Evolutionary conservation across 1,140 invertebrate species (phyloP), one percentile per base, ranked within the genome.

Genomic region (Microplitis demolitor): DNA sequence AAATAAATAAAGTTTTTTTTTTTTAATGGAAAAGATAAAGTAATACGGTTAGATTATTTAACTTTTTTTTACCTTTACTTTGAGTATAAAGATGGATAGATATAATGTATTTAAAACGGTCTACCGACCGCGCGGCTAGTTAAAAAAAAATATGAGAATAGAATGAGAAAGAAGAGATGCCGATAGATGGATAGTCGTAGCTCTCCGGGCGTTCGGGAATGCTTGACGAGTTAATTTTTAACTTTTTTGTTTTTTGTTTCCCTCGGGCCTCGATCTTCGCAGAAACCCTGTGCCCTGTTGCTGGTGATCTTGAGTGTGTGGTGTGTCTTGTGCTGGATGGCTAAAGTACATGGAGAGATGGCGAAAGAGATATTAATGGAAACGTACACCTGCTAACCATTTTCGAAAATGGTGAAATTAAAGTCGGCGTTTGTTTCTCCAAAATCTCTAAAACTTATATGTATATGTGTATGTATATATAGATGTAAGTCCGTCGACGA

Each of bases 381-480:
- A 66, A 72, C 53, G 33, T 69, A 72, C 70, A 66, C 62, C 70
- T 72, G 62, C 70, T 58, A 63, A 69, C 34, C 54, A n/a, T 60
- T 66, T 72, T 66, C 37, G 63, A 66, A 66, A 51, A 50, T 66
- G 37, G 13, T 66, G 4, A 66, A 66, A 66, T 66, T 66, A 66
- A 45, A 66, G 63, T 37, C 63, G 63, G 63, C 63, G 50, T 66
- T 66, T 66, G 63, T 66, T 66, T 50, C 63, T 45, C 39, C 3
- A 66, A 45, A 66, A 66, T 50, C 56, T 58, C 9, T 11, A n/a
- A 4, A 6, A 14, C n/a, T 3, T n/a, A 14, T 14, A 54, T n/a
- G 9, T 8, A 13, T 24, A 13, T 14, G 35, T 39, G 34, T n/a
- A 72, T 53, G 63, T 24, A 35, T 13, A 16, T 34, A 39, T 60